phyloP scores from a whole-genome alignment of 2,888 invertebrate species.

The Drosophila anceps region DNA sequence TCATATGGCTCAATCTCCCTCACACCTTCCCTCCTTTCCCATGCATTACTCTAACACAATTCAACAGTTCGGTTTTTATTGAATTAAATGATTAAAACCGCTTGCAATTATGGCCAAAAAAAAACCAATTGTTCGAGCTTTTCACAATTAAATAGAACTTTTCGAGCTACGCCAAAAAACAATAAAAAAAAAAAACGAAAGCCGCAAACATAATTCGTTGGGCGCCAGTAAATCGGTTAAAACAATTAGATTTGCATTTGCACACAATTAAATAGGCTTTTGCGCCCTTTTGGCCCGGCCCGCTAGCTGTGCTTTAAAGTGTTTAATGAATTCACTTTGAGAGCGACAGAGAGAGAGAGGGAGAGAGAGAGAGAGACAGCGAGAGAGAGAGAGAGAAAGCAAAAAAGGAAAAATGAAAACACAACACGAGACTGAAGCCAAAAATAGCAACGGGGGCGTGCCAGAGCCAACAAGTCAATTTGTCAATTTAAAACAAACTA shows the following conservation, averaged over 20 bases:
- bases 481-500: slow-evolving; percentile 73
- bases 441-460: slow-evolving; percentile 54
- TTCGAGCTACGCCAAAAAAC: slow-evolving; percentile 8
- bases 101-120: slow-evolving; percentile 18
- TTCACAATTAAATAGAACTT: slow-evolving; percentile 30
- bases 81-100: slow-evolving; percentile 28
- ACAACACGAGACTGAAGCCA: slow-evolving; percentile 20
- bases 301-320: slow-evolving; percentile 50
- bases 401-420: background rate
- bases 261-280: slow-evolving; percentile 28
- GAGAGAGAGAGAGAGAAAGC: background rate
- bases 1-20: background rate
- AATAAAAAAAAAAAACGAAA: slow-evolving; percentile 4
- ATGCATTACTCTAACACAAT: background rate
- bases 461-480: slow-evolving; percentile 67
- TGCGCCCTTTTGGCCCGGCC: background rate
- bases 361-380: background rate
- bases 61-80: slow-evolving; percentile 16
- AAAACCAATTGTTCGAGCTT: slow-evolving; percentile 8
- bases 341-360: background rate
- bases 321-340: slow-evolving; percentile 66
- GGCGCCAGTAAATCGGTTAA: slow-evolving; percentile 33
- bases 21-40: background rate
- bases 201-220: slow-evolving; percentile 35
- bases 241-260: slow-evolving; percentile 46